phyloP scores from a whole-genome alignment of 2,797 vertebrate species.

The Microctenopoma stevenorrisi region DNA sequence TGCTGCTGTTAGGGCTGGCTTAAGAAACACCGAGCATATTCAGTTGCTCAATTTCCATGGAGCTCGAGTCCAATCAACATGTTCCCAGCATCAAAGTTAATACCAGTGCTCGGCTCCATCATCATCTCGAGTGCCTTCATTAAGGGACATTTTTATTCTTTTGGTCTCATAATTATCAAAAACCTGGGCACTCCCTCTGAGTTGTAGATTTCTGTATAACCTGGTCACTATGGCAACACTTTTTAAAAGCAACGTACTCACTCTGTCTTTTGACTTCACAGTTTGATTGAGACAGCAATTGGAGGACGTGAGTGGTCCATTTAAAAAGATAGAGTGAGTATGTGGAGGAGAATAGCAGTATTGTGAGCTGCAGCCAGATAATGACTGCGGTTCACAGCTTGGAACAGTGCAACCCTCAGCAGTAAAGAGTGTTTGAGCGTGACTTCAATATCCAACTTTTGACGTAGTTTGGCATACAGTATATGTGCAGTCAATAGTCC shows the following conservation, averaged over 20 bases:
- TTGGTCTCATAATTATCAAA: constrained; percentile 35
- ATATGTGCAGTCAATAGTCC: constrained; percentile 3
- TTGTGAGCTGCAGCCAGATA: constrained; percentile 26
- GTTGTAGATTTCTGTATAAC: constrained; percentile 57
- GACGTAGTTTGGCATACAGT: constrained; percentile 20
- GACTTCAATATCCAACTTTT: constrained; percentile 30
- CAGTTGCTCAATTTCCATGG: constrained; percentile 41
- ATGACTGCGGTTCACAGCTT: constrained; percentile 29
- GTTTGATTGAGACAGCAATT: constrained; percentile 51
- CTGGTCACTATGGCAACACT: constrained; percentile 64
- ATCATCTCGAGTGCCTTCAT: constrained; percentile 74
- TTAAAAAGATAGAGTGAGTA: constrained; percentile 36
- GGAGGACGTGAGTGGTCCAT: constrained; percentile 26
- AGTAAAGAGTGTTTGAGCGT: constrained; percentile 19
- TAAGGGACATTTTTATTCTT: constrained; percentile 63
- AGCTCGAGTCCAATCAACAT: constrained; percentile 48
- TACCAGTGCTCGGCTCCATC: constrained; percentile 43
- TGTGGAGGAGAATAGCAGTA: constrained; percentile 9
- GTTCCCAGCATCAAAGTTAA: constrained; percentile 54
- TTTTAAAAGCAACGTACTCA: background rate
- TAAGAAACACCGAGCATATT: constrained; percentile 16
- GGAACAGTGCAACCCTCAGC: constrained; percentile 12
- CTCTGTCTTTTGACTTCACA: constrained; percentile 42
- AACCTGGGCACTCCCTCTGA: constrained; percentile 14
- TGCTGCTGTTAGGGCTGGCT: constrained; percentile 36